A percentile compares a stretch with the other conserved stretches of the same genome.
These are phyloP conservation scores for Papilio xuthus DNA, from an alignment of 1,140 invertebrate species.

Conservation along the genomic window DNA sequence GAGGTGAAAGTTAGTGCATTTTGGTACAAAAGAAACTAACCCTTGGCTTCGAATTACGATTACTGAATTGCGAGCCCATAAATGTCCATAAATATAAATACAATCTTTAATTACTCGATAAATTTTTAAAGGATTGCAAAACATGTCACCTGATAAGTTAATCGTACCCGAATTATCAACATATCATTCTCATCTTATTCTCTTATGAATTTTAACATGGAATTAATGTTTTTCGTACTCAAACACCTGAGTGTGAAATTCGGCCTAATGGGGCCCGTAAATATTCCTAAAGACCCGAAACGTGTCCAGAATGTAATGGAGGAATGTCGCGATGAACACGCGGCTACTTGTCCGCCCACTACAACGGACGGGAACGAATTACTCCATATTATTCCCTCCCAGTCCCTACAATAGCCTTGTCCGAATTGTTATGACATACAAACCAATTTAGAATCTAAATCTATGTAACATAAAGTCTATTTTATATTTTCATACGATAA, in stretches of 20 bases:
- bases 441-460: conserved; percentile 16
- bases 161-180: background rate
- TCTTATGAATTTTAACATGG: conserved; percentile 30
- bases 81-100: no score
- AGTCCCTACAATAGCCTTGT: conserved; percentile 29
- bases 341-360: conserved; percentile 41
- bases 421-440: conserved; percentile 14
- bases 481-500: background rate
- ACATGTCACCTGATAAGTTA: background rate
- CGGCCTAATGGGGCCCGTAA: conserved; percentile 31
- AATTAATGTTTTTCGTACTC: conserved; percentile 24
- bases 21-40: no score
- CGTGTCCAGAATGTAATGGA: conserved; percentile 50
- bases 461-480: background rate
- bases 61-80: no score
- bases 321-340: conserved; percentile 41
- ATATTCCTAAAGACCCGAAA: conserved; percentile 42
- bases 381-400: conserved; percentile 32
- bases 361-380: conserved; percentile 24
- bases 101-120: no score
- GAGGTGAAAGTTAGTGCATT: no score
- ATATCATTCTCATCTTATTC: conserved; percentile 21
- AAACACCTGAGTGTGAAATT: conserved; percentile 35
- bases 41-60: no score
- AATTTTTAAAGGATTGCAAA: background rate